A percentile compares a stretch with the other conserved stretches of the same genome.
These are phyloP conservation scores for Gasterosteus nipponicus DNA, from an alignment of 2,113 vertebrate genomes.

Conservation along the genomic window DNA sequence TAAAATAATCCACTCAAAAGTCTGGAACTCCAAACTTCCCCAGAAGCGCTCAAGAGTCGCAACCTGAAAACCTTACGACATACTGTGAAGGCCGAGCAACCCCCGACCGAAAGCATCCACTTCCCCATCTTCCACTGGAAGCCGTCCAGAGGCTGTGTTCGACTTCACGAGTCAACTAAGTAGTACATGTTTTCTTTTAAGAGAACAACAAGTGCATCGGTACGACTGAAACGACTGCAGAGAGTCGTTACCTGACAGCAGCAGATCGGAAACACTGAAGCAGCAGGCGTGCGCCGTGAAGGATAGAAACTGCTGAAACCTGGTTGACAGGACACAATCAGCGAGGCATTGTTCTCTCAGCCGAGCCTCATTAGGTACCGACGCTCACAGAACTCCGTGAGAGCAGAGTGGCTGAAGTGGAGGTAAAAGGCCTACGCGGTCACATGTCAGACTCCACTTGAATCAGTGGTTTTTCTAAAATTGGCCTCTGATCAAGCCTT, in stretches of 20 bases:
- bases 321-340: background rate
- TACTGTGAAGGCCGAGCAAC: constrained; percentile 29
- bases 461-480: background rate
- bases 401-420: background rate
- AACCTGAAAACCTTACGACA: constrained; percentile 8
- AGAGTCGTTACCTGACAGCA: background rate
- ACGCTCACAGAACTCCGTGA: background rate
- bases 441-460: background rate
- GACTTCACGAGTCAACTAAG: background rate
- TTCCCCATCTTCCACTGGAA: background rate
- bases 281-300: background rate
- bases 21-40: background rate
- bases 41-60: background rate
- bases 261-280: background rate
- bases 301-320: background rate
- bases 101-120: constrained; percentile 4
- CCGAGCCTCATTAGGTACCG: too few species aligned
- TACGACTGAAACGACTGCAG: background rate
- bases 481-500: background rate
- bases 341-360: too few species aligned
- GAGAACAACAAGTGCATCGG: background rate
- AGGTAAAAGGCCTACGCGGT: too few species aligned
- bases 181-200: background rate
- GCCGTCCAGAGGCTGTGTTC: background rate
- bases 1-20: background rate